Base-by-base conservation (phyloP, 2,797 vertebrate species). In the Neopelma chrysocephalum region DNA sequence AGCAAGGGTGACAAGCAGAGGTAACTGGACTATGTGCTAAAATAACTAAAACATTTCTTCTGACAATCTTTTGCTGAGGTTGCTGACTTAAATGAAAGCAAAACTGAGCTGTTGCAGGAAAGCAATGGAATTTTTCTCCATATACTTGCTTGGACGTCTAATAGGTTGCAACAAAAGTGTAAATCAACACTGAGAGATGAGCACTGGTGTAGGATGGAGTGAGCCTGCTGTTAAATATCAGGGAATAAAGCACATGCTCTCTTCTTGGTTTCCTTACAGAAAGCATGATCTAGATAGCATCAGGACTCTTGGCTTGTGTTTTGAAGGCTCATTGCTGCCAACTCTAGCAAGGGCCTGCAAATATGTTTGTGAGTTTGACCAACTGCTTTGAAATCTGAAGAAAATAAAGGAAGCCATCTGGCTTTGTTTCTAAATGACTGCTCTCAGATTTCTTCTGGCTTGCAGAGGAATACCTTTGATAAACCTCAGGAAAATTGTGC, bases 391-490 rank as follows among this genome's bases (percentile, higher is more conserved):
- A 90, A 76, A 91, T 75, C 31, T 89, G 80, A 82, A 81, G 61
- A 76, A 91, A 90, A 71, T 80, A 15, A 61, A 86, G 85, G 88
- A 94, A 95, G 22, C 53, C 47, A 7, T 75, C 65, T 78, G 64
- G 42, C 69, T 94, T 90, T 65, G 36, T 87, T 91, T 66, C 56
- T 54, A 31, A 88, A 81, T 57, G 42, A 19, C 45, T 64, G 50
- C 62, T 68, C 80, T 62, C 40, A 51, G 64, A 91, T 94, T 88
- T 90, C 85, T 48, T 71, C 53, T 85, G 82, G 66, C 58, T 90
- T 89, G 40, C 58, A 62, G 90, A 88, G 93, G 86, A 96, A 70
- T 92, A 93, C 77, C 77, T 93, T 84, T 90, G 82, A 94, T 91
- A 94, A 94, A 95, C 92, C 82, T 90, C 88, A 79, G 69, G 80